Percentiles rank a stretch among this genome's conserved stretches.
Conservation (phyloP, 2,888 invertebrate genomes). For the Brachyptera risi region DNA sequence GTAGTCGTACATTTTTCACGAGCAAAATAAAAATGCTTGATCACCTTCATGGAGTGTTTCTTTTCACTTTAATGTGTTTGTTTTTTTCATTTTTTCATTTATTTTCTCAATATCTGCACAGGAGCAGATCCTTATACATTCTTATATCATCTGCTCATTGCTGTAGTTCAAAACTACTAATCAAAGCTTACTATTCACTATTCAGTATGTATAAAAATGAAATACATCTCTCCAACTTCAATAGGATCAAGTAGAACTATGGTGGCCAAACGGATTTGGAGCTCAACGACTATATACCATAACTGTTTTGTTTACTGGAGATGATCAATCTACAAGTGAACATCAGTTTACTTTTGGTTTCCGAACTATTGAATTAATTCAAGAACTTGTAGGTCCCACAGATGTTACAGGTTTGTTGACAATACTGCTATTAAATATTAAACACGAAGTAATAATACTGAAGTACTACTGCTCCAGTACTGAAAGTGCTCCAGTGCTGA, state of each 20-base stretch:
- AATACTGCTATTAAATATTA: constrained; percentile 32
- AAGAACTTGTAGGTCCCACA: constrained; percentile 56
- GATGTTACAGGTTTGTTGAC: constrained; percentile 21
- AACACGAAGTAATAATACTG: constrained; percentile 38
- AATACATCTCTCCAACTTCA: constrained; percentile 21
- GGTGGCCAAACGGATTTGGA: constrained; percentile 98
- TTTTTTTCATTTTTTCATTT: too few relatives aligned
- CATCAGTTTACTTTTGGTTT: constrained; percentile 75
- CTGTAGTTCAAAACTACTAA: too few relatives aligned
- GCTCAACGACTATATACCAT: constrained; percentile 71
- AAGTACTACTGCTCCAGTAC: too few relatives aligned
- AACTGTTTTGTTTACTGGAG: constrained; percentile 48
- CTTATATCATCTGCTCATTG: too few relatives aligned
- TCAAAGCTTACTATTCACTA: neutral
- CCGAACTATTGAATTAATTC: constrained; percentile 76
- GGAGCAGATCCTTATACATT: too few relatives aligned
- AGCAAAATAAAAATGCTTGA: too few relatives aligned
- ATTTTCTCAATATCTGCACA: too few relatives aligned
- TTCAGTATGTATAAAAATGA: neutral
- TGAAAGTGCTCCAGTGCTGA: too few relatives aligned
- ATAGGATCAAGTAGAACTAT: constrained; percentile 55
- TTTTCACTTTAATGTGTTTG: too few relatives aligned
- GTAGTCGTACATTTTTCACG: too few relatives aligned
- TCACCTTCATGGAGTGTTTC: too few relatives aligned
- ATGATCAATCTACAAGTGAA: constrained; percentile 42